Evolutionary conservation across 2,797 vertebrate species (phyloP).

Genomic region (Gallinago stenura): DNA sequence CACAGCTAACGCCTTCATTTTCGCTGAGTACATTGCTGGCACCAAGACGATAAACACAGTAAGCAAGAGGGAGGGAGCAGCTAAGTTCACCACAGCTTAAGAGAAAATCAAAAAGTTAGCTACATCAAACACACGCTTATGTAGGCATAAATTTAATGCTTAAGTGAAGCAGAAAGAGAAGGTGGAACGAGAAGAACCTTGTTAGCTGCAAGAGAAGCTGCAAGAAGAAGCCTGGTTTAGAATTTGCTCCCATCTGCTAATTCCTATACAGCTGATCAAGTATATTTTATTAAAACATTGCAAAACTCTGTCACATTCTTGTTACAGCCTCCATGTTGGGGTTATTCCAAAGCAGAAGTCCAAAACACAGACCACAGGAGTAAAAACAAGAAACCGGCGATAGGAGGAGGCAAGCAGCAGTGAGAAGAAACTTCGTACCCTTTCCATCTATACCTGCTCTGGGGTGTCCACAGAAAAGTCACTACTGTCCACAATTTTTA

Average conservation of each 20-base stretch:
- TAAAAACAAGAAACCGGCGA: background rate
- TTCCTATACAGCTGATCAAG: conserved; percentile 1
- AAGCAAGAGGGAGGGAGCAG: background rate
- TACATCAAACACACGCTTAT: background rate
- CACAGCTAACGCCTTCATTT: background rate
- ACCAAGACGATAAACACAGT: background rate
- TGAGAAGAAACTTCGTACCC: background rate
- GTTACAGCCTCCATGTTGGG: background rate
- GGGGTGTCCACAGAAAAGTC: background rate
- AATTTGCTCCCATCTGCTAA: background rate
- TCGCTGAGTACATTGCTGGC: background rate
- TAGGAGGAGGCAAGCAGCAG: background rate
- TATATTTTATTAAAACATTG: conserved; percentile 3
- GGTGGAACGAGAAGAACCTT: background rate
- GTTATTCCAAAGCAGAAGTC: conserved; percentile 49
- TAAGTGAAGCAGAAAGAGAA: background rate
- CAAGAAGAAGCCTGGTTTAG: background rate
- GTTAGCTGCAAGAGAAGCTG: background rate
- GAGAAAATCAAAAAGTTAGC: background rate
- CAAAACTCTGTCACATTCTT: conserved; percentile 28
- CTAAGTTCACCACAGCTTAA: background rate
- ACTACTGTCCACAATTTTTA: background rate
- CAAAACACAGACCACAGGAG: conserved; percentile 26
- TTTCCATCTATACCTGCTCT: background rate
- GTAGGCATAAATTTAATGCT: background rate